phyloP scores from a whole-genome alignment of 2,888 invertebrate species.

The Aphidius colemani region DNA sequence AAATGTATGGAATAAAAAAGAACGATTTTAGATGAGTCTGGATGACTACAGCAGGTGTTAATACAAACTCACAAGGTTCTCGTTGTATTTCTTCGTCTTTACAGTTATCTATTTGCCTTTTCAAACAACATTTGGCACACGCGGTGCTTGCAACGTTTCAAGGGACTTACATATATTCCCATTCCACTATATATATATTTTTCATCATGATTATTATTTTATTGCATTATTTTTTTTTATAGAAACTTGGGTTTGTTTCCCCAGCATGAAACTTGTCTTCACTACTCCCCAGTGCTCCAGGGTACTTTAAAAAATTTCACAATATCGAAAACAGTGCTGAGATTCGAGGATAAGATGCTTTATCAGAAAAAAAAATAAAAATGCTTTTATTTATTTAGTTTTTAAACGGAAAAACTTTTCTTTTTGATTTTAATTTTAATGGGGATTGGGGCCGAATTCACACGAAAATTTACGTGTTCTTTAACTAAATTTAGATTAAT shows the following conservation, averaged over 20 bases:
- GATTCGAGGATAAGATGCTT: slow-evolving; percentile 11
- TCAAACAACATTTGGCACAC: slow-evolving; percentile 32
- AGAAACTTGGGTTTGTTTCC: no score
- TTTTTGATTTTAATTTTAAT: no score
- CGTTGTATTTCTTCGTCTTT: slow-evolving; percentile 31
- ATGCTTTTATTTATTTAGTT: no score
- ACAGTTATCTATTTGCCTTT: slow-evolving; percentile 9
- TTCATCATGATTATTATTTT: background rate
- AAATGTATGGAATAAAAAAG: background rate
- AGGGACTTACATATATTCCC: slow-evolving; percentile 1
- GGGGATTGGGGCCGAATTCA: no score
- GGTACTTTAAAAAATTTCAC: slow-evolving; percentile 45
- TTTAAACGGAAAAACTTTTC: no score
- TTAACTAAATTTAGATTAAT: no score
- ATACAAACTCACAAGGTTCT: slow-evolving; percentile 44
- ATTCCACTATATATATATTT: background rate
- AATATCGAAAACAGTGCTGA: slow-evolving; percentile 33
- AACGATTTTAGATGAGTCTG: slow-evolving; percentile 13
- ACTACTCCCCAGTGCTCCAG: background rate
- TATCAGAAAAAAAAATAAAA: no score
- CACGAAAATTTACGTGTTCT: no score
- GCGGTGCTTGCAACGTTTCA: slow-evolving; percentile 26
- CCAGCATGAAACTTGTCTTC: slow-evolving; percentile 13
- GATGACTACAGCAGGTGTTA: slow-evolving; percentile 42
- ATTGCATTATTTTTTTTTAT: no score